phyloP scores from a whole-genome alignment of 64 coral and sea anemone genomes.

The Montipora foliosa region DNA sequence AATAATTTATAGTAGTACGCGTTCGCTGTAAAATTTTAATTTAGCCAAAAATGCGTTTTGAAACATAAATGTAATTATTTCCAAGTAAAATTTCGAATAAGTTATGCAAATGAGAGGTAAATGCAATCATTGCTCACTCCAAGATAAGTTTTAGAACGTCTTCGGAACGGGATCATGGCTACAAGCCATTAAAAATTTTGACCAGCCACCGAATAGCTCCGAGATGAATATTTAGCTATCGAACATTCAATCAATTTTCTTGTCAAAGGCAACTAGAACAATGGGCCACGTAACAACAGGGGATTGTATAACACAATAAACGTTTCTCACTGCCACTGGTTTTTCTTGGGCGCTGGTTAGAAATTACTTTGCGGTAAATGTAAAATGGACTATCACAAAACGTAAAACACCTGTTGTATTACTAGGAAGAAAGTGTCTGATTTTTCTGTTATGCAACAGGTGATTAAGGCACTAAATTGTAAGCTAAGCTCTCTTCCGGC shows the following conservation, averaged over 20 bases:
- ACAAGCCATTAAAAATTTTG: too few relatives aligned
- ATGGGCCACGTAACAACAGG: neutral
- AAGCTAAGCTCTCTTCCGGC: neutral
- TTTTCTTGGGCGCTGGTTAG: neutral
- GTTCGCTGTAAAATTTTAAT: neutral
- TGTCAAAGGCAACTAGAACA: neutral
- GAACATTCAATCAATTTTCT: neutral
- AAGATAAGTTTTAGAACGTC: too few relatives aligned
- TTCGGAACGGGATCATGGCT: too few relatives aligned
- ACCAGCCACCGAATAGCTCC: too few relatives aligned
- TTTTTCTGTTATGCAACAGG: conserved; percentile 11
- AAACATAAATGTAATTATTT: neutral
- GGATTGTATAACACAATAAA: neutral
- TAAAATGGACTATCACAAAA: neutral
- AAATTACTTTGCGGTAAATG: neutral
- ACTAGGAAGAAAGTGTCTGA: neutral
- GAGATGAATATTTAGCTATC: neutral
- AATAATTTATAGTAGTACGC: neutral
- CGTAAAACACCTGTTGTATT: conserved; percentile 32
- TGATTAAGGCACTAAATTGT: neutral
- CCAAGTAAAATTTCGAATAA: neutral
- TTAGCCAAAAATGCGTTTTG: neutral
- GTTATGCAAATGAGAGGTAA: neutral
- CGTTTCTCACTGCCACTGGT: neutral
- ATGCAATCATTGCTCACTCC: too few relatives aligned